Conservation (phyloP, 2,888 invertebrate species). For the Aspidiotus destructor region DNA sequence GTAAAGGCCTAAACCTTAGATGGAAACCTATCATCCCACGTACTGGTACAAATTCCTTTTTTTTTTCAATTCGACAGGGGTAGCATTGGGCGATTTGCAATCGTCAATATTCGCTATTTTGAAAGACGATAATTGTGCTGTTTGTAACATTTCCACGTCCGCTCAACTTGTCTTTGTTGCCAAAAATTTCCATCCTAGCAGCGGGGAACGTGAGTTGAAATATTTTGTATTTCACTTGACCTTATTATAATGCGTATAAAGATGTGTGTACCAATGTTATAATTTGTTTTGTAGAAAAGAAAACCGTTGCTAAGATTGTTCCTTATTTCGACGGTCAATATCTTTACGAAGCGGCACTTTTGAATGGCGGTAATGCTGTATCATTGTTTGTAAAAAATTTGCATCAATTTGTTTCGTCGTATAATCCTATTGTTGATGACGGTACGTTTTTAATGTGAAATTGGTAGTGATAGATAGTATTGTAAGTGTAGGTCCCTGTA, state of each 20-base stretch:
- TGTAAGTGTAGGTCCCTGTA: too few relatives aligned
- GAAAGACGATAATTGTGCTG: conserved; percentile 55
- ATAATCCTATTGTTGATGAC: conserved; percentile 64
- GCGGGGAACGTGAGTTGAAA: conserved; percentile 36
- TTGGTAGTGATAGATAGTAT: too few relatives aligned
- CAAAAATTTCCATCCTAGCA: conserved; percentile 47
- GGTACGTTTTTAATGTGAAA: conserved; percentile 35
- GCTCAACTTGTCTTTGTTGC: conserved; percentile 70
- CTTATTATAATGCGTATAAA: too few relatives aligned
- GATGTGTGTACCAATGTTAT: too few relatives aligned
- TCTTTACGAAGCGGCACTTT: conserved; percentile 72
- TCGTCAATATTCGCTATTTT: conserved; percentile 72
- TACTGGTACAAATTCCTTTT: too few relatives aligned
- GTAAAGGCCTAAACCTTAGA: too few relatives aligned
- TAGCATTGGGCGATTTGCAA: conserved; percentile 71
- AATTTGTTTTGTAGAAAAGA: conserved; percentile 1
- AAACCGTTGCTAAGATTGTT: conserved; percentile 55
- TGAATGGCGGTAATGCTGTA: conserved; percentile 72
- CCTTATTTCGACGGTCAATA: conserved; percentile 67
- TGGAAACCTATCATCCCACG: too few relatives aligned
- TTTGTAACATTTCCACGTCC: conserved; percentile 77
- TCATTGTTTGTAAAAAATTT: conserved; percentile 70
- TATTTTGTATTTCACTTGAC: too few relatives aligned
- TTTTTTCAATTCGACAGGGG: conserved; percentile 43
- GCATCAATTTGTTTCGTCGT: conserved; percentile 67